Base-by-base conservation (phyloP, 2,113 vertebrate species). In the Antennarius striatus region DNA sequence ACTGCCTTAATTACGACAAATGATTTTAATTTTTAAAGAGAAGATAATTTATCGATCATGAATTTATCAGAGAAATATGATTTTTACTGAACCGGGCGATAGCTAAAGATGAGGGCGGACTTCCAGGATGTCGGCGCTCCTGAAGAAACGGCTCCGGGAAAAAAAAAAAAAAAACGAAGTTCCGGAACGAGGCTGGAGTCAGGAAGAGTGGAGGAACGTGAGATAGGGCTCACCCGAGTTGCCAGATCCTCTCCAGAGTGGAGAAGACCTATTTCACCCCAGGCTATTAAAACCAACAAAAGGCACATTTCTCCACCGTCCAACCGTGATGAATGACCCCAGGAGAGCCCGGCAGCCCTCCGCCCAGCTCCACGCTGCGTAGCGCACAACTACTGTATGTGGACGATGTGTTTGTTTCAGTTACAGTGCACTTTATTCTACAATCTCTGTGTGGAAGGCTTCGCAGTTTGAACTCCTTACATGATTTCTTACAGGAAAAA, bases 1-100 rank as follows among this genome's bases (percentile, higher is more conserved):
- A 89, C 91, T 91, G 90, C 91, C 90, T 93, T 92, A 91, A 90
- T 77, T 48, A 80, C 63, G 79, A 84, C 72, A 83, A 72, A 73
- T 82, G 17, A 75, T 85, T 89, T 88, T 56, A 71, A 79, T 77
- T 79, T 81, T 71, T 81, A 71, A 81, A 91, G 71, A 86, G 69
- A 82, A 77, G 71, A 85, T 80, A 84, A 83, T 87, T 89, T 85
- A 90, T 88, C 76, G 76, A 67, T 71, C 62, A 63, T 68, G 69
- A 79, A 71, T 81, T 81, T 84, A 79, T 86, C 51, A 71, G 66
- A 82, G 63, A 73, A 59, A 73, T 83, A 79, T 81, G 68, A 84
- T 80, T 72, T 22, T 36, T 74, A 62, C 30, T 30, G 57, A 69
- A 61, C 6, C 10, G 17, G 73, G 50, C 45, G 63, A 69, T 39